phyloP scores from a whole-genome alignment of 2,888 invertebrate genomes.

The Drosophila prolongata region DNA sequence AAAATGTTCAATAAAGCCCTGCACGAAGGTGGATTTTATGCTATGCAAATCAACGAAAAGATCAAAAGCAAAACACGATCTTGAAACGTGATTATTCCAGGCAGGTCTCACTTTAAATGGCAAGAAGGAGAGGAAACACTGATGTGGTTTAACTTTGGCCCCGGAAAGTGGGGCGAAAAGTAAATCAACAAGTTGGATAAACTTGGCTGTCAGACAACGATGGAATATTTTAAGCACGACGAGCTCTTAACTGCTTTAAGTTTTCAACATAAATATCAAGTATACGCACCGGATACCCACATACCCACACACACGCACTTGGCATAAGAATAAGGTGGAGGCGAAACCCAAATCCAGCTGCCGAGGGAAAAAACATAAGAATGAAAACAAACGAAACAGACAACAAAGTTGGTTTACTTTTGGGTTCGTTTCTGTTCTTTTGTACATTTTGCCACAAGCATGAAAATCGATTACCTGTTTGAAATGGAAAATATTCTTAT shows the following conservation, averaged over 20 bases:
- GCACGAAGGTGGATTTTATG: slow-evolving; percentile 8
- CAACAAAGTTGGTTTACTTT: slow-evolving; percentile 70
- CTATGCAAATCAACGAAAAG: slow-evolving; percentile 44
- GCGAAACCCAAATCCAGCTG: slow-evolving; percentile 28
- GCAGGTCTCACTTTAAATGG: slow-evolving; percentile 51
- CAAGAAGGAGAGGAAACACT: slow-evolving; percentile 2
- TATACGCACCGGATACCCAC: slow-evolving; percentile 59
- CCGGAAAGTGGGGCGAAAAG: slow-evolving; percentile 57
- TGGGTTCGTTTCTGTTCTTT: slow-evolving; percentile 52
- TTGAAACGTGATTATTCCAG: slow-evolving; percentile 61
- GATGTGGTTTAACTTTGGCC: slow-evolving; percentile 37
- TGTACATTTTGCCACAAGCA: slow-evolving; percentile 77
- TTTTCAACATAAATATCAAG: slow-evolving; percentile 77
- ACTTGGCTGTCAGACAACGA: slow-evolving; percentile 61
- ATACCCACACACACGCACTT: slow-evolving; percentile 23
- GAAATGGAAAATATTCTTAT: slow-evolving; percentile 67
- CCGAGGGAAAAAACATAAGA: slow-evolving; percentile 35
- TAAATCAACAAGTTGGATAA: slow-evolving; percentile 75
- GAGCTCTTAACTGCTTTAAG: slow-evolving; percentile 78
- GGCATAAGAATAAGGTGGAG: slow-evolving; percentile 34
- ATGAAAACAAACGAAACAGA: slow-evolving; percentile 49
- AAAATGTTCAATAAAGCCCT: slow-evolving; percentile 5
- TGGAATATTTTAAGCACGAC: slow-evolving; percentile 72
- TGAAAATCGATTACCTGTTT: slow-evolving; percentile 77
- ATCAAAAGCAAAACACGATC: slow-evolving; percentile 60